Evolutionary conservation across 1,140 invertebrate genomes (phyloP).

Genomic region (Wiebesia pumilae): DNA sequence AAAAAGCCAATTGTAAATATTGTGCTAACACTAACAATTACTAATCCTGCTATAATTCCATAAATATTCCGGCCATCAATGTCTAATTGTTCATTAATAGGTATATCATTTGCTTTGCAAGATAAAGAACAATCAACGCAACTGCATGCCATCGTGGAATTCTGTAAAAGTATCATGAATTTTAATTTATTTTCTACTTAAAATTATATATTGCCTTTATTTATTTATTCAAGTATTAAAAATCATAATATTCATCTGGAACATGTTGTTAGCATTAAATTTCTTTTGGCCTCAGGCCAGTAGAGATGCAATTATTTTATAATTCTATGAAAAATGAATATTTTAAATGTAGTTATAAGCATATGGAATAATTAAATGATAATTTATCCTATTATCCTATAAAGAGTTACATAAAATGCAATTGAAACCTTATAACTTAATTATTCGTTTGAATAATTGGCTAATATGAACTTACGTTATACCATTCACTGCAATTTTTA

Average conservation of each 20-base stretch:
- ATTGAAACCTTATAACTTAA: no score
- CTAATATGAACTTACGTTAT: slow-evolving; percentile 67
- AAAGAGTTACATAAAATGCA: no score
- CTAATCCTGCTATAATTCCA: slow-evolving; percentile 56
- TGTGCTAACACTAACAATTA: slow-evolving; percentile 50
- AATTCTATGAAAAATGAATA: background rate
- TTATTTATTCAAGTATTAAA: background rate
- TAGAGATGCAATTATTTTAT: background rate
- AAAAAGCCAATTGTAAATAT: background rate
- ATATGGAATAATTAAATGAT: background rate
- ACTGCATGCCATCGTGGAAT: slow-evolving; percentile 79
- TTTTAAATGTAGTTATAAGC: no score
- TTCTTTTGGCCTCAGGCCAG: background rate
- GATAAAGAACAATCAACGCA: slow-evolving; percentile 84
- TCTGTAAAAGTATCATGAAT: slow-evolving; percentile 57
- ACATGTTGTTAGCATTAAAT: background rate
- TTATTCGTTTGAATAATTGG: background rate
- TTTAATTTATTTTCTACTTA: background rate
- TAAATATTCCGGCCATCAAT: slow-evolving; percentile 59
- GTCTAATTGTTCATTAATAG: slow-evolving; percentile 16
- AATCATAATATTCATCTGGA: background rate
- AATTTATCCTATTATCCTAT: no score
- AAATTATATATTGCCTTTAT: no score
- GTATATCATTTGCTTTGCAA: slow-evolving; percentile 74
- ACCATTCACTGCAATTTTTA: slow-evolving; percentile 78